These are phyloP conservation scores for Mormyrus iriodes DNA, from an alignment of 2,113 vertebrate species.

Conservation along the genomic window DNA sequence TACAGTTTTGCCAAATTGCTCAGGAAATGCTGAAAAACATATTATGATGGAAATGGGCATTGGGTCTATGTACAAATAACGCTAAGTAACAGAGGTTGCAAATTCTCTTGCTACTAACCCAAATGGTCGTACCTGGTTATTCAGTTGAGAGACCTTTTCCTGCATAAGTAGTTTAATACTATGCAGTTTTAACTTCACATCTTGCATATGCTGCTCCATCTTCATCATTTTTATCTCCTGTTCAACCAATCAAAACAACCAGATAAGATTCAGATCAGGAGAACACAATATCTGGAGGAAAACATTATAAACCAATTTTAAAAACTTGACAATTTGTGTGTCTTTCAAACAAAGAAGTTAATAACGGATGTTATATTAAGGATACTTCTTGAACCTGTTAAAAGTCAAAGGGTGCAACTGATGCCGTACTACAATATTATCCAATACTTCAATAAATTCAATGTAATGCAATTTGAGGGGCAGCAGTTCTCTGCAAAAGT, in stretches of 20 bases:
- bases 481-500: too few species aligned
- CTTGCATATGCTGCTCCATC: slow-evolving; percentile 86
- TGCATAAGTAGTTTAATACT: slow-evolving; percentile 85
- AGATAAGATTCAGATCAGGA: slow-evolving; percentile 8
- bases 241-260: slow-evolving; percentile 63
- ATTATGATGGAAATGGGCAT: neutral
- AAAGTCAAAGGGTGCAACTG: too few species aligned
- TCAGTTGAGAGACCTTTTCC: slow-evolving; percentile 88
- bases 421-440: too few species aligned
- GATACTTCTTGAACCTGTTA: neutral
- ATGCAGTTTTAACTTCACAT: slow-evolving; percentile 80
- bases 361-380: neutral
- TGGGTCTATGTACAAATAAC: neutral
- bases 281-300: neutral
- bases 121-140: slow-evolving; percentile 73
- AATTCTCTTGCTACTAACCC: neutral
- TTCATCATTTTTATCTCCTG: slow-evolving; percentile 66
- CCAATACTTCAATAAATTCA: too few species aligned
- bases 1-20: neutral
- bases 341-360: neutral
- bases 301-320: slow-evolving; percentile 16
- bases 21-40: neutral
- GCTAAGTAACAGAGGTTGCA: neutral
- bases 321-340: neutral
- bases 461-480: too few species aligned